These are phyloP conservation scores for Apaloderma vittatum DNA, from an alignment of 2,113 vertebrate species.

Conservation along the genomic window DNA sequence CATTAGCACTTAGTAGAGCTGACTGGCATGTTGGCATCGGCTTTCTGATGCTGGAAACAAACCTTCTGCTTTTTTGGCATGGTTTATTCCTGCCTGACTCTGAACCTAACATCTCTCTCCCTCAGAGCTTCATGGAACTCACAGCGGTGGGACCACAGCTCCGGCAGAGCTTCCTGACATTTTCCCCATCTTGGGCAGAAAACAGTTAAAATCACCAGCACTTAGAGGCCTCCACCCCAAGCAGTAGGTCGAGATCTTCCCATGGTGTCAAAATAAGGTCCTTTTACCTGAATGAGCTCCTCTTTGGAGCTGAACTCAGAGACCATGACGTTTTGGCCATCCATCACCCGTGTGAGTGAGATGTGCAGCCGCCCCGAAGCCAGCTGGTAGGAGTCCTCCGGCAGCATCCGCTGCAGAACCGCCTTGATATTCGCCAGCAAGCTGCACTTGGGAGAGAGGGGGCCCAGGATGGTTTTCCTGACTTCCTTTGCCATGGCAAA, in stretches of 20 bases:
- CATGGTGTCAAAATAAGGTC: accelerated
- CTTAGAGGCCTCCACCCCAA: neutral
- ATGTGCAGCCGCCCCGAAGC: slow-evolving; percentile 85
- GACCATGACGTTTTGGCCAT: slow-evolving; percentile 82
- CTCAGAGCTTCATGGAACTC: neutral
- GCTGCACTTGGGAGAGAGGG: slow-evolving; percentile 83
- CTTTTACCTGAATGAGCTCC: slow-evolving; percentile 87
- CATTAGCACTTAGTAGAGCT: neutral
- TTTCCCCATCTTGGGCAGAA: neutral
- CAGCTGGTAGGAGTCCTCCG: slow-evolving; percentile 83
- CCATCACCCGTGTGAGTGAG: slow-evolving; percentile 82
- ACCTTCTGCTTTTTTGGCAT: neutral
- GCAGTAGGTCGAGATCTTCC: neutral
- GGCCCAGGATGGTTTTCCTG: slow-evolving; percentile 81
- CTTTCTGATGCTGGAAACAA: neutral
- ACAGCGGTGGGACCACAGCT: accelerated
- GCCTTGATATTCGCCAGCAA: slow-evolving; percentile 77
- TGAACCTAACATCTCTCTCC: neutral
- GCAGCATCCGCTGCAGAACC: slow-evolving; percentile 77
- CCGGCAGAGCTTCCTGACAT: neutral
- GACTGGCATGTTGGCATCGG: no score
- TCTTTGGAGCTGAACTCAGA: slow-evolving; percentile 88
- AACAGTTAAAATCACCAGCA: neutral
- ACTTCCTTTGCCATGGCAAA: slow-evolving; percentile 70
- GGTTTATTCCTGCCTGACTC: neutral